Evolutionary conservation across 2,888 invertebrate species (phyloP), one percentile per base, ranked within the genome.

Genomic region (Nipponacmea schrenckii): DNA sequence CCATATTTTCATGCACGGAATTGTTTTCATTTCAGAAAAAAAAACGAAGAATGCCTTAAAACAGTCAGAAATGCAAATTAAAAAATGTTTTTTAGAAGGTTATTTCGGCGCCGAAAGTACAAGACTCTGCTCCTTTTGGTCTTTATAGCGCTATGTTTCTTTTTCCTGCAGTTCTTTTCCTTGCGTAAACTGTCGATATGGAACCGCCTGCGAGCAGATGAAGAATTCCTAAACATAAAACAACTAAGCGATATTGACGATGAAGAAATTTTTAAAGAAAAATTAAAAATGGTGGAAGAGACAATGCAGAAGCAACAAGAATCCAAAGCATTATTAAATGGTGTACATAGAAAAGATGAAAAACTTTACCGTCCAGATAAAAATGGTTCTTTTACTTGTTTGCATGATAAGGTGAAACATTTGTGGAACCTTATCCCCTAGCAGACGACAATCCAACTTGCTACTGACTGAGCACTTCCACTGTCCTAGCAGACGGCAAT

Each of bases 131-230:
- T 46, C 5, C 46, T 74, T 17, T 50, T 77, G 27, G 64, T 63
- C 2, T 44, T 69, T 7, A 70, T 72, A 8, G 73, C 68, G 2
- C 20, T 71, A 14, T 45, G 73, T 7, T 77, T 73, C 65, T 73
- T 73, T 50, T 62, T 77, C 15, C 70, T 77, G 20, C 77, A 77
- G 67, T 73, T 72, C 50, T 72, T 77, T 26, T 73, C 73, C 8
- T 62, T 75, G 12, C 68, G 71, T 2, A 64, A 50, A 27, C 39
- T 75, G 31, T 63, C 27, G 31, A 46, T 24, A 48, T 69, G n/a
- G 48, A 26, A 17, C 48, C n/a, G 62, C 44, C 39, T 12, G 8
- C 3, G 46, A 62, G 26, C 50, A 68, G n/a, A 26, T 31, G 44
- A 26, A 26, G 26, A 67, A 62, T 24, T 62, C 65, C 62, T 14